These are phyloP conservation scores for Malurus splendens DNA, from an alignment of 2,797 vertebrate genomes.

Conservation along the genomic window DNA sequence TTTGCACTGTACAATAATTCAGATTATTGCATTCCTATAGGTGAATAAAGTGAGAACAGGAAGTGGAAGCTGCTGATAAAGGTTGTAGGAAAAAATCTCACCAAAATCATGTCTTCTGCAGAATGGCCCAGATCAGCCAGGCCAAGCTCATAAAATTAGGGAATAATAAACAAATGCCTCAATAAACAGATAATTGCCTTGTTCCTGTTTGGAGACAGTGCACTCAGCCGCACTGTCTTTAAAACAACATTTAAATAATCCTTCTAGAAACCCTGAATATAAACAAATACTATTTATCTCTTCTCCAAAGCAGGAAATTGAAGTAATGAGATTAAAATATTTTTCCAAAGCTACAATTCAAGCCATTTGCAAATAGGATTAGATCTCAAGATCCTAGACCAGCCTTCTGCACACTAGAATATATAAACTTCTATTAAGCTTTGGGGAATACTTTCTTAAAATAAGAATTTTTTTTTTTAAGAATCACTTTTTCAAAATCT, in stretches of 20 bases:
- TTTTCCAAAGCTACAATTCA: conserved; percentile 8
- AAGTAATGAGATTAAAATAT: conserved; percentile 35
- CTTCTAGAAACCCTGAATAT: background rate
- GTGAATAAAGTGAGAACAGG: background rate
- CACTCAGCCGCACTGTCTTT: background rate
- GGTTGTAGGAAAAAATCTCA: background rate
- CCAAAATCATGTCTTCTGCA: background rate
- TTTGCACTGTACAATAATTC: background rate
- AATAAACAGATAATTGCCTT: background rate
- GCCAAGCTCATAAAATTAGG: background rate
- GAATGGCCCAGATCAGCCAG: background rate
- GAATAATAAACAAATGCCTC: background rate
- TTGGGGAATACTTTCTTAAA: background rate
- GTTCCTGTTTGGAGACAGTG: background rate
- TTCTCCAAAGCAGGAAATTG: conserved; percentile 34
- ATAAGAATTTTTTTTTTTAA: background rate
- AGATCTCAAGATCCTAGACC: background rate
- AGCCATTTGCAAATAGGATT: conserved; percentile 22
- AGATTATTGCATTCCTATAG: background rate
- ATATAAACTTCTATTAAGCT: background rate
- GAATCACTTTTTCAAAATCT: background rate
- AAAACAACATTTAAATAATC: conserved; percentile 2
- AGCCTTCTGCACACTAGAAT: background rate
- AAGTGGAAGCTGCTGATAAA: background rate
- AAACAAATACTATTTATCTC: background rate